A percentile compares a stretch with the other conserved stretches of the same genome.
phyloP scores from a whole-genome alignment of 1,140 invertebrate genomes.

The Camponotus pennsylvanicus region DNA sequence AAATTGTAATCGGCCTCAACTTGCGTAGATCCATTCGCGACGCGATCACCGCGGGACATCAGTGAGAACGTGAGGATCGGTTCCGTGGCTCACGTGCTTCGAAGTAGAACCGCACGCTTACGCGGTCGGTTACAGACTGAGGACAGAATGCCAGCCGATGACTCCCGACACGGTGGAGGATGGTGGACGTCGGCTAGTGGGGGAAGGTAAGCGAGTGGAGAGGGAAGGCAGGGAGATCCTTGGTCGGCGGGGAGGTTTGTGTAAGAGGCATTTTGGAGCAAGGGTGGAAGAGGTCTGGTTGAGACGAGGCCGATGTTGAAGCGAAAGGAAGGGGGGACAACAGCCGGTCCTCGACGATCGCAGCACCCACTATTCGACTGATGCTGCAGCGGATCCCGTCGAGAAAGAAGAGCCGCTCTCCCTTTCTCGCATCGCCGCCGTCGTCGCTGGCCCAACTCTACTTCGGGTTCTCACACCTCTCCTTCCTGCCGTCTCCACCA shows the following conservation, averaged over 20 bases:
- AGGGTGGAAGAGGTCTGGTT: slow-evolving; percentile 46
- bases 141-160: slow-evolving; percentile 75
- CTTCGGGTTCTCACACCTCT: slow-evolving; percentile 41
- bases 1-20: slow-evolving; percentile 1
- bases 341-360: slow-evolving; percentile 83
- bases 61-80: neutral
- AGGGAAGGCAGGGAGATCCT: slow-evolving; percentile 55
- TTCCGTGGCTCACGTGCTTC: neutral
- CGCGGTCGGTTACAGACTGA: slow-evolving; percentile 83
- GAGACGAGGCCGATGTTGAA: slow-evolving; percentile 17
- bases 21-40: slow-evolving; percentile 17
- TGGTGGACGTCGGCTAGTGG: slow-evolving; percentile 50
- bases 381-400: slow-evolving; percentile 79
- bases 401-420: slow-evolving; percentile 33
- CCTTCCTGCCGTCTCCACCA: slow-evolving; percentile 38
- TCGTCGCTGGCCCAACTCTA: neutral
- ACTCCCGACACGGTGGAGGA: slow-evolving; percentile 75
- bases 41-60: slow-evolving; percentile 11
- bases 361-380: slow-evolving; percentile 78
- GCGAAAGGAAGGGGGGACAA: slow-evolving; percentile 67
- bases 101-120: slow-evolving; percentile 79
- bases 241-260: slow-evolving; percentile 65
- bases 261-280: slow-evolving; percentile 69
- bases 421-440: slow-evolving; percentile 18
- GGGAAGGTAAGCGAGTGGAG: slow-evolving; percentile 55